A percentile compares a stretch with the other conserved stretches of the same genome.
Evolutionary conservation across 2,797 vertebrate species (phyloP).

Genomic region (Carapus acus): DNA sequence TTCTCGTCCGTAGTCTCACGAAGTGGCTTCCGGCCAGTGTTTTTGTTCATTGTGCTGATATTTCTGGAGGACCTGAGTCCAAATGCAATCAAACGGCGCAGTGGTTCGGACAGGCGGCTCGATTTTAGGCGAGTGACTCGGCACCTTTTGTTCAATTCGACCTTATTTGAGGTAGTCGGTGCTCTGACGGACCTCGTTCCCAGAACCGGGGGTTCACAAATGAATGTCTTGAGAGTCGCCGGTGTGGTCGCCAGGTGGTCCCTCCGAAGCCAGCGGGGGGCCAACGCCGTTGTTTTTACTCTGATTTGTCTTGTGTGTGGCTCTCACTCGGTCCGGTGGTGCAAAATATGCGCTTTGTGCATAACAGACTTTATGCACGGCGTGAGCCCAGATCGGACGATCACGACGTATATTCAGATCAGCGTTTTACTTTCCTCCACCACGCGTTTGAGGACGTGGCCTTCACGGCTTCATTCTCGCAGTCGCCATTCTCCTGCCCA

Average conservation of each 20-base stretch:
- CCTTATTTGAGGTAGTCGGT: no score
- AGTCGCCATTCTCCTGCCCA: slow-evolving; percentile 68
- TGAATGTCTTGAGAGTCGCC: no score
- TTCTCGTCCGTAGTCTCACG: slow-evolving; percentile 27
- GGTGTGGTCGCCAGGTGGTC: slow-evolving; percentile 9
- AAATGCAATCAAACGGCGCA: slow-evolving; percentile 1
- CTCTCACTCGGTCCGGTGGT: slow-evolving; percentile 61
- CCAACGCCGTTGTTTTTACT: slow-evolving; percentile 39
- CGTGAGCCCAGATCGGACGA: slow-evolving; percentile 48
- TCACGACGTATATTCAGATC: slow-evolving; percentile 36
- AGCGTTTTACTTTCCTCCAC: slow-evolving; percentile 49
- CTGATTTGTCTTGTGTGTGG: slow-evolving; percentile 56
- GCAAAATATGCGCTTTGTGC: slow-evolving; percentile 87
- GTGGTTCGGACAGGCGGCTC: slow-evolving; percentile 11
- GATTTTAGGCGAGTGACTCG: slow-evolving; percentile 22
- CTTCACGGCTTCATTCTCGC: slow-evolving; percentile 28
- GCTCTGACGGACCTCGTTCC: slow-evolving; percentile 20
- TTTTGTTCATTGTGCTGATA: slow-evolving; percentile 37
- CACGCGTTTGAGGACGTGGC: slow-evolving; percentile 45
- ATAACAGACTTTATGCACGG: slow-evolving; percentile 80
- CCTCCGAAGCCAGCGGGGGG: slow-evolving; percentile 52
- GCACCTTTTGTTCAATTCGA: no score
- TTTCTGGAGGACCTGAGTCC: slow-evolving; percentile 26
- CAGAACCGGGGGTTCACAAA: no score
- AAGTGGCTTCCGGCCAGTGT: slow-evolving; percentile 18